Conservation (phyloP, 2,888 invertebrate species). For the Anodontia alba region DNA sequence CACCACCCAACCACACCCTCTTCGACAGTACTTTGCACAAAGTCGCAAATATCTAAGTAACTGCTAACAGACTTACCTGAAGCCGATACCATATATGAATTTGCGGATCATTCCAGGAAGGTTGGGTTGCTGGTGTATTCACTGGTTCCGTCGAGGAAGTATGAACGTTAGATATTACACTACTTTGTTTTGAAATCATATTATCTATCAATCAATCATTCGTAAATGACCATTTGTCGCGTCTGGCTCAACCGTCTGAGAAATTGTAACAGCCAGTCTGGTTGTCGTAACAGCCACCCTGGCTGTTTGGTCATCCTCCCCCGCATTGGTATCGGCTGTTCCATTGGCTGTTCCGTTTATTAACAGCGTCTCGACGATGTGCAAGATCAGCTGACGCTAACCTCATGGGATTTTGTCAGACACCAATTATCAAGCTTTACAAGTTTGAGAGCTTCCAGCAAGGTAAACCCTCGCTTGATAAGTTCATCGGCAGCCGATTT, state of each 20-base stretch:
- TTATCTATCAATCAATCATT: not conserved
- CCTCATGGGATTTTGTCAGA: not conserved
- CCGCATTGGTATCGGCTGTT: not conserved
- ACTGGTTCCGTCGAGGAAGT: not conserved
- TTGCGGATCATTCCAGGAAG: not conserved
- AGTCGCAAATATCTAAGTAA: constrained; percentile 4
- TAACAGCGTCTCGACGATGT: not conserved
- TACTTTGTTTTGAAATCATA: not conserved
- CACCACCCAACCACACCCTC: no score
- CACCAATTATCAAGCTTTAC: not conserved
- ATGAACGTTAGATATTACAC: not conserved
- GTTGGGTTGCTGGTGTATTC: not conserved
- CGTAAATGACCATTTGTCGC: not conserved
- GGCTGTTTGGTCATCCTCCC: not conserved
- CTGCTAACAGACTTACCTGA: not conserved
- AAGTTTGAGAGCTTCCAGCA: not conserved
- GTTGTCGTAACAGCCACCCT: not conserved
- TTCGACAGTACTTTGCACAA: not conserved
- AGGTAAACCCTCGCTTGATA: not conserved
- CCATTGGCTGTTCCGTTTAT: not conserved
- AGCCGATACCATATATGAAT: not conserved
- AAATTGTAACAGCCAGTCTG: not conserved
- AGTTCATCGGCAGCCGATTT: not conserved
- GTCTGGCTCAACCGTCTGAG: not conserved
- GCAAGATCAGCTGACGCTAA: not conserved